These are phyloP conservation scores for Tachuris rubrigastra DNA, from an alignment of 2,113 vertebrate species.

Conservation along the genomic window DNA sequence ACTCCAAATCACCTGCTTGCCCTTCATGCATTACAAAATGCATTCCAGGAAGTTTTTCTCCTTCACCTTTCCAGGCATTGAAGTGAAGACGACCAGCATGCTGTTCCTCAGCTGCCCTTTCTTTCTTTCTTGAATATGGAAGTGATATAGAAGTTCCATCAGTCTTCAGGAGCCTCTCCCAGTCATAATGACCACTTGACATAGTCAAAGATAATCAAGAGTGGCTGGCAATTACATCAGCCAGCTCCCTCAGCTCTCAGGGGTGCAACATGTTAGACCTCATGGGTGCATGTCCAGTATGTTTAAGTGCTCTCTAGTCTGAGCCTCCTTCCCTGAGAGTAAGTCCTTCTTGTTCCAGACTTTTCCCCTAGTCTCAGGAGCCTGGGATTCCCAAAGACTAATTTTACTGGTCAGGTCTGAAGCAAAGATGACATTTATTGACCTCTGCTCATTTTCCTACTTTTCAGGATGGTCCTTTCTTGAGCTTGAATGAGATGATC, in stretches of 20 bases:
- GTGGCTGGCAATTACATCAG: not conserved
- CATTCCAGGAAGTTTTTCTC: not conserved
- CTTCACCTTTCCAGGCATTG: not conserved
- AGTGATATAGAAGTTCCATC: not conserved
- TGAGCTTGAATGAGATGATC: not conserved
- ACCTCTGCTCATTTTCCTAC: not conserved
- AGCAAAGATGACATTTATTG: not conserved
- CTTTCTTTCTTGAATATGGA: not conserved
- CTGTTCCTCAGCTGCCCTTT: not conserved
- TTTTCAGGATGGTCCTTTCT: not conserved
- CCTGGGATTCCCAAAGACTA: not conserved
- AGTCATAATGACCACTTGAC: not conserved
- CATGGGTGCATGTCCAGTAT: not conserved
- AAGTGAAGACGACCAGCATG: not conserved
- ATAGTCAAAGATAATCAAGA: not conserved
- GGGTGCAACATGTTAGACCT: not conserved
- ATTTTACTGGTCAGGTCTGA: not conserved
- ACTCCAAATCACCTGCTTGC: not conserved
- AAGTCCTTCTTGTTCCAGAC: not conserved
- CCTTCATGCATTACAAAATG: not conserved
- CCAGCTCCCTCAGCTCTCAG: not conserved
- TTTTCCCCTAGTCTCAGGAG: not conserved
- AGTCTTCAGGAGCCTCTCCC: not conserved
- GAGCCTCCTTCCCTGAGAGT: not conserved
- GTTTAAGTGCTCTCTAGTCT: not conserved